Conservation (phyloP, 2,888 invertebrate species). For the Clunio marinus region DNA sequence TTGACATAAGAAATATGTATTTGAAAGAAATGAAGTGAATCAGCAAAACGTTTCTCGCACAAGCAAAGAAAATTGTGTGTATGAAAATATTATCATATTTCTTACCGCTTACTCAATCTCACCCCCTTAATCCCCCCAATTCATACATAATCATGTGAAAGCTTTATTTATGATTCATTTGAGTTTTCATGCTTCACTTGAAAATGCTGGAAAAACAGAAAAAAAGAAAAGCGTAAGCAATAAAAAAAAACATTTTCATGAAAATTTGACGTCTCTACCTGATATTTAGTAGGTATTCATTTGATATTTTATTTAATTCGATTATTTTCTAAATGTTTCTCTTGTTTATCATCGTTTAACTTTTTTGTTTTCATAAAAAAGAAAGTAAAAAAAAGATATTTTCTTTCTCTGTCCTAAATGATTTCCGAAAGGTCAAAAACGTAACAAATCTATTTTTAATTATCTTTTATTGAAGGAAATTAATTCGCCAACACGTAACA, state of each 20-base stretch:
- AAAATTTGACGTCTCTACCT: no score
- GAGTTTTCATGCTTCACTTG: neutral
- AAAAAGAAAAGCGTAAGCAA: no score
- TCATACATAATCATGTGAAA: constrained; percentile 9
- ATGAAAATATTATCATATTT: constrained; percentile 3
- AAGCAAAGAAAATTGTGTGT: neutral
- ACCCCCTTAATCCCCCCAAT: neutral
- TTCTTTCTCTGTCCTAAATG: neutral
- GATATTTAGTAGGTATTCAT: no score
- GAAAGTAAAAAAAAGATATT: no score
- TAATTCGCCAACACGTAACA: constrained; percentile 23
- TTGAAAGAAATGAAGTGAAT: neutral
- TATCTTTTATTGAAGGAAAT: constrained; percentile 36
- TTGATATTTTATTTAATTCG: no score
- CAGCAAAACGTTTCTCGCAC: neutral
- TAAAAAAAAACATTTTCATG: no score
- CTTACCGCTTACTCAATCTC: neutral
- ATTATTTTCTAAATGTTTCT: no score
- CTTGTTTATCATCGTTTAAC: no score
- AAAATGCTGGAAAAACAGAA: neutral
- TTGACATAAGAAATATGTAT: constrained; percentile 4
- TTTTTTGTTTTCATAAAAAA: no score
- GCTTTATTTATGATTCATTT: constrained; percentile 20
- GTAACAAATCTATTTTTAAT: constrained; percentile 35
- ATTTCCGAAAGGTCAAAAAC: constrained; percentile 11